phyloP scores from a whole-genome alignment of 2,888 invertebrate genomes.

The Boloria euphrosyne region DNA sequence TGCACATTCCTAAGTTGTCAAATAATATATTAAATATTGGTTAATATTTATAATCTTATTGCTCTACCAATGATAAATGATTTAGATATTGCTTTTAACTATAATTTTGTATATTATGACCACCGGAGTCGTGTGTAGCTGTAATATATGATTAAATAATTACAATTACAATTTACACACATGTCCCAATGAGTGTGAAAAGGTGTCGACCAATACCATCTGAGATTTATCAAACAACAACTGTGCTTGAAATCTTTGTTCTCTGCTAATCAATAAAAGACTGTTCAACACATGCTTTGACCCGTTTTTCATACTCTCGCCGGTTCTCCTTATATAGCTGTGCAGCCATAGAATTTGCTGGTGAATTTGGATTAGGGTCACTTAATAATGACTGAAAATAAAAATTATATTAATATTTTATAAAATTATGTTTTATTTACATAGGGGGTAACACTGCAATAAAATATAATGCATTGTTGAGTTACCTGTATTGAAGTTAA shows the following conservation, averaged over 20 bases:
- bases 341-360: constrained; percentile 99
- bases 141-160: constrained; percentile 48
- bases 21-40: constrained; percentile 23
- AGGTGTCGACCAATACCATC: constrained; percentile 58
- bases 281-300: constrained; percentile 99
- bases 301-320: constrained; percentile 99
- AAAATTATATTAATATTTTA: constrained; percentile 40
- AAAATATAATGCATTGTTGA: neutral
- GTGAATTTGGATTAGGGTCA: constrained; percentile 99
- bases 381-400: constrained; percentile 97
- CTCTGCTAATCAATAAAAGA: constrained; percentile 96
- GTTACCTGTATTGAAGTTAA: constrained; percentile 99
- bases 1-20: constrained; percentile 39
- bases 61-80: constrained; percentile 28
- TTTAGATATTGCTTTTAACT: constrained; percentile 24
- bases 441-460: neutral
- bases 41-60: constrained; percentile 27
- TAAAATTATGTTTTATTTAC: neutral
- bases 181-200: constrained; percentile 71
- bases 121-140: constrained; percentile 40
- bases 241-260: constrained; percentile 53
- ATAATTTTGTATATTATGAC: constrained; percentile 24
- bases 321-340: constrained; percentile 99
- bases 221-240: constrained; percentile 45
- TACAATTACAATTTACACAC: constrained; percentile 47